Conservation (phyloP, 92 coral and sea anemone genomes). For the Bergia puertoricense region DNA sequence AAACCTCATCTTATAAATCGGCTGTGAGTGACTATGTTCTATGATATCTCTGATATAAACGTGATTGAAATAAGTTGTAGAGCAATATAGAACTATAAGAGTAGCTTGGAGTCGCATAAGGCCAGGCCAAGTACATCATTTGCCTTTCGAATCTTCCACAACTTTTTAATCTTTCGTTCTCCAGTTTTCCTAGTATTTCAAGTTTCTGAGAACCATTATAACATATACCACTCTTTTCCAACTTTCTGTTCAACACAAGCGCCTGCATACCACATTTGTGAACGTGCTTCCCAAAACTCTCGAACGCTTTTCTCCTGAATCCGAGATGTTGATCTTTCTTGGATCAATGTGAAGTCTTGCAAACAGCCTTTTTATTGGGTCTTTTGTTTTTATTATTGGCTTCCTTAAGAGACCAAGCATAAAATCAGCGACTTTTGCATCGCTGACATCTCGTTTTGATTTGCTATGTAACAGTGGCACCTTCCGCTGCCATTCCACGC, state of each 20-base stretch:
- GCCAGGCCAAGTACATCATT: no score
- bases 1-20: no score
- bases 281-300: background rate
- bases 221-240: background rate
- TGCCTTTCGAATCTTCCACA: background rate
- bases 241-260: background rate
- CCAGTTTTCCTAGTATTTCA: background rate
- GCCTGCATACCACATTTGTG: conserved; percentile 16
- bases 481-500: background rate
- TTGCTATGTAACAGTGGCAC: background rate
- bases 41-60: no score
- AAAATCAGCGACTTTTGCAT: conserved; percentile 6
- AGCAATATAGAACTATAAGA: no score
- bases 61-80: no score
- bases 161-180: background rate
- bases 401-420: conserved; percentile 2
- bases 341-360: conserved; percentile 10
- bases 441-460: background rate
- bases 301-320: background rate
- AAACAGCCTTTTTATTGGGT: background rate
- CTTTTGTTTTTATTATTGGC: background rate
- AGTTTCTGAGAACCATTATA: background rate
- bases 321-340: background rate
- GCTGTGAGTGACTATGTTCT: no score
- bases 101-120: no score